Evolutionary conservation across 2,797 vertebrate species (phyloP).

Genomic region (Catharus ustulatus): DNA sequence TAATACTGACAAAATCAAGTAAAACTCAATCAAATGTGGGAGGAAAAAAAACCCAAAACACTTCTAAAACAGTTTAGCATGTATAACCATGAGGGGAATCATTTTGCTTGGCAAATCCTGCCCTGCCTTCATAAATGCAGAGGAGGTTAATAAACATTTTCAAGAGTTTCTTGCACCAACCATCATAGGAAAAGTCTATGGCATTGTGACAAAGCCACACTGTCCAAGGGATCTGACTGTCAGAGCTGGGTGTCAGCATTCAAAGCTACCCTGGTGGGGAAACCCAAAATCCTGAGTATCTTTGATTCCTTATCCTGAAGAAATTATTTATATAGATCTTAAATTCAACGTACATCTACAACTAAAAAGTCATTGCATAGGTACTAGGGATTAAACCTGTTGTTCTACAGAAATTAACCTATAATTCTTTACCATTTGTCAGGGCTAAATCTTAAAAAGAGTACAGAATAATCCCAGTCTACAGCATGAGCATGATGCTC

Average conservation of each 20-base stretch:
- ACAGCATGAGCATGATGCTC: background rate
- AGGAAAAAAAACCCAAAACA: conserved; percentile 13
- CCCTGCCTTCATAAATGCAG: background rate
- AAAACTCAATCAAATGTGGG: conserved; percentile 20
- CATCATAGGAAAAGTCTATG: background rate
- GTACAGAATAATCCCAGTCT: background rate
- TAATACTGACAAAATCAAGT: conserved; percentile 50
- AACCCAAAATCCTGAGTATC: background rate
- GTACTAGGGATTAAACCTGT: background rate
- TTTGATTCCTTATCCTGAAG: background rate
- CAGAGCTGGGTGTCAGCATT: background rate
- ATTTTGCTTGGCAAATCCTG: background rate
- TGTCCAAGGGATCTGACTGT: background rate
- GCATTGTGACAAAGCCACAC: background rate
- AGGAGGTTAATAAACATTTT: background rate
- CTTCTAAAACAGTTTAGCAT: background rate
- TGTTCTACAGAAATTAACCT: background rate
- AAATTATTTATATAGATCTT: background rate
- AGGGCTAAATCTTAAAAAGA: background rate
- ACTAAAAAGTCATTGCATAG: background rate
- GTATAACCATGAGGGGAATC: background rate
- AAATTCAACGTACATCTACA: background rate
- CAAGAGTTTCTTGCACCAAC: background rate
- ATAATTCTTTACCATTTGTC: background rate
- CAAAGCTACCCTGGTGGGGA: background rate